phyloP scores from a whole-genome alignment of 53 echinoderm and acorn worm genomes.

The Zoroaster sp. region DNA sequence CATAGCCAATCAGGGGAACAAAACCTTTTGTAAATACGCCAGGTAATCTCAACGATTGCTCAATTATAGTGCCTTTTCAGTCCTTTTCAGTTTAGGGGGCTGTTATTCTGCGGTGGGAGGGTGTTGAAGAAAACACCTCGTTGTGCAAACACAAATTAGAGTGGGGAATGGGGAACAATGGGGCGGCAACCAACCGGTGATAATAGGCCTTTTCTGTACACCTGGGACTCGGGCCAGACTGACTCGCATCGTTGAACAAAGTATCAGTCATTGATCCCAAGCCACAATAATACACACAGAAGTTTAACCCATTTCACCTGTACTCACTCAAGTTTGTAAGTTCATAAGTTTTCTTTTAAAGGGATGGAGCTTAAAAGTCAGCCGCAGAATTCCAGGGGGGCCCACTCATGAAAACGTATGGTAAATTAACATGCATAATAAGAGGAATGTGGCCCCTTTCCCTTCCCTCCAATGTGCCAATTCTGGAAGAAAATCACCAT shows the following conservation, averaged over 20 bases:
- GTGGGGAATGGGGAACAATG: not conserved
- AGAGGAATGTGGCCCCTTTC: no score
- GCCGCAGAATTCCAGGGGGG: no score
- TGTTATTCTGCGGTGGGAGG: slow-evolving; percentile 1
- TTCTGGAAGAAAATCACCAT: no score
- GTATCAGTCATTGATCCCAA: not conserved
- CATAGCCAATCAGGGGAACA: slow-evolving; percentile 46
- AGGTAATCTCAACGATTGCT: slow-evolving; percentile 59
- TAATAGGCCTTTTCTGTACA: slow-evolving; percentile 3
- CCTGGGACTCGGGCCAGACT: slow-evolving; percentile 1
- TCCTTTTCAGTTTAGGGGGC: not conserved
- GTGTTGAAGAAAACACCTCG: not conserved
- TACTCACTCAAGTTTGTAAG: no score
- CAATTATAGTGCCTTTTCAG: slow-evolving; percentile 29
- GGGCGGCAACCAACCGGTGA: not conserved
- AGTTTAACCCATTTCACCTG: no score
- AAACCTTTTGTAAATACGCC: slow-evolving; percentile 61
- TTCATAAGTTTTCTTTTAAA: no score
- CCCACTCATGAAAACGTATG: no score
- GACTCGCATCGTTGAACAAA: slow-evolving; percentile 38
- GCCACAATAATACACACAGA: not conserved
- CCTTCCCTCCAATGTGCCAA: no score
- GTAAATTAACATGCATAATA: no score
- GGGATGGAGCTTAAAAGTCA: no score
- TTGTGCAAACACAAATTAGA: slow-evolving; percentile 49